A percentile compares a stretch with the other conserved stretches of the same genome.
Conservation (phyloP, 2,888 invertebrate species). For the Phortica okadai region DNA sequence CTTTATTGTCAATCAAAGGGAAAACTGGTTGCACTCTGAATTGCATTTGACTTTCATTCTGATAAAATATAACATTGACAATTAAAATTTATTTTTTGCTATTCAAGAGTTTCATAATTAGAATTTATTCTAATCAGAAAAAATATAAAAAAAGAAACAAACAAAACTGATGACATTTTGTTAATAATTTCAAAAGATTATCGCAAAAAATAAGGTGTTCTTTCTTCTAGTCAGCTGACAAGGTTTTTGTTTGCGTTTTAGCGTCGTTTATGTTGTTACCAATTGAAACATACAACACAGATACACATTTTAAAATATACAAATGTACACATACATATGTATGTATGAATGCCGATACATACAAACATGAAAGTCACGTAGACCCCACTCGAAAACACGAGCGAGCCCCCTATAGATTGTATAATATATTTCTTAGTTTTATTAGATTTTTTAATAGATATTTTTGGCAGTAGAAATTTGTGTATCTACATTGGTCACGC, state of each 20-base stretch:
- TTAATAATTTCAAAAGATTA: too few relatives aligned
- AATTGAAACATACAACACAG: not conserved
- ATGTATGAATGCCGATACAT: not conserved
- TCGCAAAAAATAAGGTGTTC: too few relatives aligned
- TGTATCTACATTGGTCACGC: constrained; percentile 8
- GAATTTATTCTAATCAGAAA: too few relatives aligned
- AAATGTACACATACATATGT: too few relatives aligned
- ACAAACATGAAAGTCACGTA: not conserved
- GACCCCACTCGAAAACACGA: not conserved
- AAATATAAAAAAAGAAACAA: not conserved
- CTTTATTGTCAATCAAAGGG: too few relatives aligned
- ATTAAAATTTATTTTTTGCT: too few relatives aligned
- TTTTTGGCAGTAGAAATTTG: not conserved
- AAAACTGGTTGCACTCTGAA: too few relatives aligned
- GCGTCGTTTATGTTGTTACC: constrained; percentile 6
- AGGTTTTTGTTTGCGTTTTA: not conserved
- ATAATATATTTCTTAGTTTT: not conserved
- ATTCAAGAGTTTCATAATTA: too few relatives aligned
- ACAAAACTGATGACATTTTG: not conserved
- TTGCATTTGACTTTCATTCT: too few relatives aligned
- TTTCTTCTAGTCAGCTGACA: too few relatives aligned
- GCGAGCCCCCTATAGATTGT: not conserved
- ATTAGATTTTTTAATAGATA: not conserved
- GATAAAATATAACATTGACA: too few relatives aligned
- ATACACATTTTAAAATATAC: not conserved